Percentiles rank a stretch among this genome's conserved stretches.
Evolutionary conservation across 2,113 vertebrate species (phyloP).

Genomic region (Oreochromis tanganicae): DNA sequence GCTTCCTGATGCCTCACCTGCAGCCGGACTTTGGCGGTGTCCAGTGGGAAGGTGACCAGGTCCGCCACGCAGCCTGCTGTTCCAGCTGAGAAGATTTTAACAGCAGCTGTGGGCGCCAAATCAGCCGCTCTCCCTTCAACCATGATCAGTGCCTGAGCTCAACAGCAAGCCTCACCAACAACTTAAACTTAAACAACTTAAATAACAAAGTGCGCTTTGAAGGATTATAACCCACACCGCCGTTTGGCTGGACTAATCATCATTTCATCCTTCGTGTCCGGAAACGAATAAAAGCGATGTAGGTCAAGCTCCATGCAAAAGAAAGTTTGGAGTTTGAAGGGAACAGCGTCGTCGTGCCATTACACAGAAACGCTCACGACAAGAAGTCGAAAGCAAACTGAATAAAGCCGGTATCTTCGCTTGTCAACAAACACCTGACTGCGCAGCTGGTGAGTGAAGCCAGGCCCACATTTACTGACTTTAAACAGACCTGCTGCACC

Average conservation of each 20-base stretch:
- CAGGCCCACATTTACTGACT: background rate
- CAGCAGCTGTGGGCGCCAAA: constrained; percentile 35
- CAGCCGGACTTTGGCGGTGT: constrained; percentile 83
- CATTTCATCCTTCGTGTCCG: background rate
- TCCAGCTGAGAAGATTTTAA: constrained; percentile 79
- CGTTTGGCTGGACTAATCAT: background rate
- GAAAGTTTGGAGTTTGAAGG: background rate
- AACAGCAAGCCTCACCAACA: background rate
- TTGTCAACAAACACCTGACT: background rate
- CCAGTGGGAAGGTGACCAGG: constrained; percentile 83
- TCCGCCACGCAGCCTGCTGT: constrained; percentile 80
- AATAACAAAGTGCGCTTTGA: background rate
- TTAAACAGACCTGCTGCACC: background rate
- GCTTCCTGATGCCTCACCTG: constrained; percentile 65
- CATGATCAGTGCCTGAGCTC: constrained; percentile 49
- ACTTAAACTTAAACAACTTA: too few species aligned
- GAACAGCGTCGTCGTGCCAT: background rate
- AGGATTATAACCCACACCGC: background rate
- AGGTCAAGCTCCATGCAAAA: constrained; percentile 17
- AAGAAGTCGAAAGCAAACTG: background rate
- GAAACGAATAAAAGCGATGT: background rate
- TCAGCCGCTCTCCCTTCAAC: constrained; percentile 62
- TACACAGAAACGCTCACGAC: background rate
- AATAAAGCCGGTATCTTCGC: background rate
- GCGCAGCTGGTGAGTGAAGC: background rate